Evolutionary conservation across 1,140 invertebrate species (phyloP), one percentile per base, ranked within the genome.

Genomic region (Drosophila grimshawi): DNA sequence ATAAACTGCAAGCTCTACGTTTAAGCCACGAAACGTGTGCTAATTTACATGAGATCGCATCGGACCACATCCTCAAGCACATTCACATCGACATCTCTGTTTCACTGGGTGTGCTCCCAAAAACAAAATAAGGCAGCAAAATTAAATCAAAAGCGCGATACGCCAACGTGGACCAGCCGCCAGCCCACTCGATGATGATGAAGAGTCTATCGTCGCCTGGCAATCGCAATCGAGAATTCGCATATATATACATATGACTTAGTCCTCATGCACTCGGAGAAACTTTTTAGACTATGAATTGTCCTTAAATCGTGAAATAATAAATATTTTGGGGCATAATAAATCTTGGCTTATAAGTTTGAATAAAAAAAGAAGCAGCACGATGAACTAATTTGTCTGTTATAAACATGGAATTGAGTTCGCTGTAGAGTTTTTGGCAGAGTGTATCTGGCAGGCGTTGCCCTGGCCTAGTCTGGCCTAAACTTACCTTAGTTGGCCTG

Each of bases 11-110:
- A 46, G 37, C 37, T 49, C 73, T 76, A 45, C 45, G 82, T 82
- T 85, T 81, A 76, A 72, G 85, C 77, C 67, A 77, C 63, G 80
- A 88, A 88, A 88, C 85, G 85, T 88, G 85, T 89, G 85, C 85
- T 88, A 88, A 88, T 88, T 88, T 88, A 88, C 85, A 88, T 88
- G 85, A 89, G 85, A 88, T 88, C 77, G 81, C 85, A 88, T 88
- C 85, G 74, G 43, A 51, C 71, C 76, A 81, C 72, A 75, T 76
- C 64, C 76, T 78, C 67, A 55, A 61, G 43, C 63, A 66, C 63
- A 53, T 73, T 56, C 57, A 76, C 73, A 76, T 67, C 85, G 85
- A 89, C 85, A 89, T 88, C 85, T 88, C 55, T 89, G 65, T 88
- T 83, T 53, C 41, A 41, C 49, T 63, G 59, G 55, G 62, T 64